phyloP scores from a whole-genome alignment of 2,888 invertebrate species.

The Aphrophora alni region DNA sequence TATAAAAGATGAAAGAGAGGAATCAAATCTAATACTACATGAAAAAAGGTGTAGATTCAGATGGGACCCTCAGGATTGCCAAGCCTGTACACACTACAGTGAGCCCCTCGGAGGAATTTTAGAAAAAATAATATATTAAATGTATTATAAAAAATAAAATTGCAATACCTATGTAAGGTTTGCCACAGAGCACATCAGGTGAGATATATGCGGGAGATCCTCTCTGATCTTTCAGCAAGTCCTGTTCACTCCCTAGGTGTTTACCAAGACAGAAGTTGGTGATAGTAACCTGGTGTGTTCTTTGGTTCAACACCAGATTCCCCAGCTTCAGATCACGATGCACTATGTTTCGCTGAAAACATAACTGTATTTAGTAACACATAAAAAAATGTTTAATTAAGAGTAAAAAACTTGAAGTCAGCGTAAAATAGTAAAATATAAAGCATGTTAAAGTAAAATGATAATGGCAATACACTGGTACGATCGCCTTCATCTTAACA shows the following conservation, averaged over 20 bases:
- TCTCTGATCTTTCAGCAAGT: constrained; percentile 74
- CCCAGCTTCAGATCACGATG: constrained; percentile 80
- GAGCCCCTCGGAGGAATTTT: too few species aligned
- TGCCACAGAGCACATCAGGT: constrained; percentile 77
- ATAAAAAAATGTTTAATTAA: background rate
- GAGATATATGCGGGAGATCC: constrained; percentile 84
- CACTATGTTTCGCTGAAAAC: constrained; percentile 72
- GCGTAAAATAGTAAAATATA: too few species aligned
- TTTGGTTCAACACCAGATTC: constrained; percentile 75
- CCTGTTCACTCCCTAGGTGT: constrained; percentile 74
- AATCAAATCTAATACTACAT: too few species aligned
- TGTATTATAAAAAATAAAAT: background rate
- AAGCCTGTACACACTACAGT: too few species aligned
- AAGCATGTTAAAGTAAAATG: too few species aligned
- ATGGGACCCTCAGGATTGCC: too few species aligned
- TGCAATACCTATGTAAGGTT: constrained; percentile 69
- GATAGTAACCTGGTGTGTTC: constrained; percentile 68
- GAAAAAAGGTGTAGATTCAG: too few species aligned
- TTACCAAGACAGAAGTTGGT: constrained; percentile 82
- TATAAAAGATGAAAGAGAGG: too few species aligned
- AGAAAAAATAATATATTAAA: too few species aligned
- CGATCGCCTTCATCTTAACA: too few species aligned
- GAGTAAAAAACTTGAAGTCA: background rate
- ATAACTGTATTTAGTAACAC: constrained; percentile 15
- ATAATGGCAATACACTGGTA: too few species aligned